Conservation (phyloP, 1,140 invertebrate genomes). For the Hylaeus volcanicus region DNA sequence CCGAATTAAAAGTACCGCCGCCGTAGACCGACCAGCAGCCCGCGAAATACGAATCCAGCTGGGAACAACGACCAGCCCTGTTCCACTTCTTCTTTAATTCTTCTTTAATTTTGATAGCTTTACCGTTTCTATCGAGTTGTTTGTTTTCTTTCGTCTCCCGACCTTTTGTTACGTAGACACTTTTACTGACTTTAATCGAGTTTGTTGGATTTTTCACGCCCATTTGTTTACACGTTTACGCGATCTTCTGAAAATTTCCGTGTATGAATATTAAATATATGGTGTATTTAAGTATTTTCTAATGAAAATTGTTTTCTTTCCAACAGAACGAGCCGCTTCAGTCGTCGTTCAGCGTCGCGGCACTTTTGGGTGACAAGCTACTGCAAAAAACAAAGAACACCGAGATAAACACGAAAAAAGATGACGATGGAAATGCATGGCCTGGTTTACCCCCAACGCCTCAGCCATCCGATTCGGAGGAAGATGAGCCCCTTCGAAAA, state of each 20-base stretch:
- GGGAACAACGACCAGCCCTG: background rate
- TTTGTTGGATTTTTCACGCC: background rate
- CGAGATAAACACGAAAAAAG: conserved; percentile 50
- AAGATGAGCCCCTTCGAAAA: conserved; percentile 78
- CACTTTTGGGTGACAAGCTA: conserved; percentile 74
- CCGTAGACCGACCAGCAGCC: conserved; percentile 34
- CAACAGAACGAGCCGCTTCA: conserved; percentile 74
- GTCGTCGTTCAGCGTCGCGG: conserved; percentile 76
- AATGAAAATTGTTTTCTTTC: conserved; percentile 19
- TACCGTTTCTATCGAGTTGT: background rate
- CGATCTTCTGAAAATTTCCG: background rate
- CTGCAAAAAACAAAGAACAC: conserved; percentile 30
- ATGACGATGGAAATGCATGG: conserved; percentile 23
- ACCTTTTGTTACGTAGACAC: background rate
- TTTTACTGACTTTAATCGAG: background rate
- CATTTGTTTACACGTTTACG: background rate
- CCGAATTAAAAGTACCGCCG: conserved; percentile 65
- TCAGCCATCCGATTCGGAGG: conserved; percentile 81
- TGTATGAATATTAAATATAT: too few relatives aligned
- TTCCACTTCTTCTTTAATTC: background rate
- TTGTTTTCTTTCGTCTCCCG: too few relatives aligned
- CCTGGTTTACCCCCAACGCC: conserved; percentile 78
- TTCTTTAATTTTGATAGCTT: background rate
- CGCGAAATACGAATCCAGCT: conserved; percentile 67
- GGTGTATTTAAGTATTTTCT: background rate